Base-by-base conservation (phyloP, 2,888 invertebrate genomes). In the Ochropacha duplaris region DNA sequence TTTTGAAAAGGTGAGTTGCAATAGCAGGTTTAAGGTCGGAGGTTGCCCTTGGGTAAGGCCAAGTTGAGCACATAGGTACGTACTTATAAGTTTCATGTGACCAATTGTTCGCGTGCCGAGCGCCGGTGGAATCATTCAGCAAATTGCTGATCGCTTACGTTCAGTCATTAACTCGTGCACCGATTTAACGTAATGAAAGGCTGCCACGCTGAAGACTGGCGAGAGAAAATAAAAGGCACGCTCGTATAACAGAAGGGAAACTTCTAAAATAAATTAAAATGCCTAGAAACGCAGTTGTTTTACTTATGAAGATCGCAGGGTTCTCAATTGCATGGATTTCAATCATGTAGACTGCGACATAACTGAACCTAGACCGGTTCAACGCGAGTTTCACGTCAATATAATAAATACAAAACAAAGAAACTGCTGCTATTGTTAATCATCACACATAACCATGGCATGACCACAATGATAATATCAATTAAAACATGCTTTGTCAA, bases 1-100 rank as follows among this genome's bases (percentile, higher is more conserved):
- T 90, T 90, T 86, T 86, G 85, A 84, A 84, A 78, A 90, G 91
- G 91, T 91, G 79, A 89, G 90, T 89, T 71, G 65, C 71, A 70
- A 19, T 19, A 44, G 65, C 74, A 62, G 68, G 76, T 72, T 76
- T 82, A 86, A 89, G 87, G 88, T 85, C 83, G 83, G 61, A 79
- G 80, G 68, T 83, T 84, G 82, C 71, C 88, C 88, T 88, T 88
- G 87, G 71, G 65, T 68, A 73, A 78, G 79, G 78, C 78, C 78
- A 79, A 71, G 76, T 68, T 65, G 60, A 63, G 63, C 67, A 69
- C 68, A 76, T 65, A 66, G 69, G 69, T 69, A 68, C 65, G 71
- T 66, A n/a, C n/a, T n/a, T n/a, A n/a, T n/a, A 64, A 62, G 19
- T 44, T 72, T 66, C 67, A 71, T 66, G 74, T 78, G 69, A 78